These are phyloP conservation scores for Eriosoma lanigerum DNA, from an alignment of 1,140 invertebrate species.

Conservation along the genomic window DNA sequence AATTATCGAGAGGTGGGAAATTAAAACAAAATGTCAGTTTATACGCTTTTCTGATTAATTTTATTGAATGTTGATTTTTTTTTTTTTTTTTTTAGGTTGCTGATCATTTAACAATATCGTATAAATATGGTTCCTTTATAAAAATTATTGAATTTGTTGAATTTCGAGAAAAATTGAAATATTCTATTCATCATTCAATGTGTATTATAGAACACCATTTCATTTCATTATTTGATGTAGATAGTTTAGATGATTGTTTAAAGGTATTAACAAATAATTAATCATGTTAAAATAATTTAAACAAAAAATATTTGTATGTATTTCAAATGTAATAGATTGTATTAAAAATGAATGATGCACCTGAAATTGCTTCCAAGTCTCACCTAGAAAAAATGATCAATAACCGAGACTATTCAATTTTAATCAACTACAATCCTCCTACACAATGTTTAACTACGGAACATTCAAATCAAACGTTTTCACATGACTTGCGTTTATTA, in stretches of 20 bases:
- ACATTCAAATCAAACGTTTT: slow-evolving; percentile 28
- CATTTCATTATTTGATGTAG: slow-evolving; percentile 28
- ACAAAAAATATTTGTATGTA: background rate
- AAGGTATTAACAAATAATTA: slow-evolving; percentile 17
- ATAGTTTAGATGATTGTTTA: slow-evolving; percentile 38
- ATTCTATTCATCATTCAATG: slow-evolving; percentile 73
- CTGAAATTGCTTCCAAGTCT: slow-evolving; percentile 14
- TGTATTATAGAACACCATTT: slow-evolving; percentile 32
- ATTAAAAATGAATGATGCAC: slow-evolving; percentile 39
- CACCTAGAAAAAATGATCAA: slow-evolving; percentile 39
- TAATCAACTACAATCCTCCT: slow-evolving; percentile 38
- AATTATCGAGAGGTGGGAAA: slow-evolving; percentile 43
- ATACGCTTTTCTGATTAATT: background rate
- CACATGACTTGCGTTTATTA: slow-evolving; percentile 19
- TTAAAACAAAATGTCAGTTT: background rate
- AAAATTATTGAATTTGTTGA: slow-evolving; percentile 90
- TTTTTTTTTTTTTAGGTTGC: slow-evolving; percentile 69
- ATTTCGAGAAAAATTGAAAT: slow-evolving; percentile 76
- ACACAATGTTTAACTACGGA: slow-evolving; percentile 10
- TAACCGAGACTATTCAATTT: slow-evolving; percentile 40
- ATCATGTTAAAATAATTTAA: background rate
- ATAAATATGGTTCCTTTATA: slow-evolving; percentile 90
- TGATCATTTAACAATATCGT: slow-evolving; percentile 87
- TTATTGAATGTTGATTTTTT: slow-evolving; percentile 1
- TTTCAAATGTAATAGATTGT: slow-evolving; percentile 1